Evolutionary conservation across 2,888 invertebrate genomes (phyloP), one percentile per base, ranked within the genome.

Genomic region (Pristionchus fissidentatus): DNA sequence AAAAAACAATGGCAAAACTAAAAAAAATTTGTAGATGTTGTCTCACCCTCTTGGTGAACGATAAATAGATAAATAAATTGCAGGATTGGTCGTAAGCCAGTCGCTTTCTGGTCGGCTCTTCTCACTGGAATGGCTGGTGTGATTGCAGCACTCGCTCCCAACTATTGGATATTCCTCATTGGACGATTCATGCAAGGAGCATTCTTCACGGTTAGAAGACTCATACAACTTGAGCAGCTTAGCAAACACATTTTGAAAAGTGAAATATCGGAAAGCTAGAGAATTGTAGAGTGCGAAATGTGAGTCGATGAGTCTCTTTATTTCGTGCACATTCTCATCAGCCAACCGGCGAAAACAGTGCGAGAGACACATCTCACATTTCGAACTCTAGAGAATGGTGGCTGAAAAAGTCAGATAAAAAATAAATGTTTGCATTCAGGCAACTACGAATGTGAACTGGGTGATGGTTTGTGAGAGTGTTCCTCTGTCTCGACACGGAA

Each of bases 381-480:
- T n/a, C n/a, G n/a, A n/a, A n/a, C n/a, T n/a, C n/a, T n/a, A n/a
- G n/a, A n/a, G n/a, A n/a, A n/a, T n/a, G n/a, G n/a, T n/a, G 60
- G 8, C 29, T 60, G 26, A 60, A 15, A n/a, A n/a, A 10, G 13
- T n/a, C 8, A n/a, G 60, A 26, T 49, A 10, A 49, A 49, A 49
- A 19, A 49, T 49, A 10, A 49, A 15, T 15, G 19, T 49, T 49
- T 49, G n/a, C n/a, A n/a, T n/a, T 26, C 49, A 82, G 82, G 82
- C 82, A 26, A 70, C 82, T 19, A 82, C 82, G 15, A 82, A 82
- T 26, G 82, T 82, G 22, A 82, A 66, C 46, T 82, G 82, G 82
- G 82, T 82, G 49, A 82, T 82, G 82, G 82, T 70, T 10, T 82
- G 82, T 38, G 82, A 82, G 82, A 70, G 70, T 52, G 70, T 82